phyloP scores from a whole-genome alignment of 2,797 vertebrate genomes.

The Sebastolobus altivelis region DNA sequence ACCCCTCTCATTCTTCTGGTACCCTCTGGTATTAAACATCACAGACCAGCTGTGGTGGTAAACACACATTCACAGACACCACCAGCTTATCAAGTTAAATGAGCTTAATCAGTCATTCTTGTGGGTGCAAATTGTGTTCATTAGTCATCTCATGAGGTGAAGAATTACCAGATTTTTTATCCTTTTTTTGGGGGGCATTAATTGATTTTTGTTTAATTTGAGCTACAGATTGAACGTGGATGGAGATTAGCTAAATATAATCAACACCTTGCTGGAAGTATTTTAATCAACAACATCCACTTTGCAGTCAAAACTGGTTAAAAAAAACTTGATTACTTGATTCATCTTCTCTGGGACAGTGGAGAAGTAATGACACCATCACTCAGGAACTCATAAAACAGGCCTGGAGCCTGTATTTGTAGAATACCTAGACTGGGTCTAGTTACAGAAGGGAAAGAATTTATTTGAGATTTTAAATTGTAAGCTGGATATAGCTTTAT shows the following conservation, averaged over 20 bases:
- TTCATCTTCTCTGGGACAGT: conserved; percentile 15
- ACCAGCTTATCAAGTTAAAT: neutral
- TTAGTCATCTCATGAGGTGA: neutral
- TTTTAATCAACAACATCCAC: neutral
- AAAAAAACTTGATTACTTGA: neutral
- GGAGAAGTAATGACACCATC: conserved; percentile 3
- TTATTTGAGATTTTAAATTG: conserved; percentile 25
- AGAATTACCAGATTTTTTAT: neutral
- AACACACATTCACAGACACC: neutral
- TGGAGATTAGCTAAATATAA: neutral
- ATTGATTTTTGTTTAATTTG: neutral
- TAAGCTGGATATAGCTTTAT: conserved; percentile 23
- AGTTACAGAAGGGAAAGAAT: conserved; percentile 25
- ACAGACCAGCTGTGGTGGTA: neutral
- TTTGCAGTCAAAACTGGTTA: neutral
- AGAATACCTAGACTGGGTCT: conserved; percentile 63
- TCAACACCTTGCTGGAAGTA: neutral
- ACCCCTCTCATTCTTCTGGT: neutral
- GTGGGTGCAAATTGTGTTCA: neutral
- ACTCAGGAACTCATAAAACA: conserved; percentile 65
- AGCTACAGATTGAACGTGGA: neutral
- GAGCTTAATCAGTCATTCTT: neutral
- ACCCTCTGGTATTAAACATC: neutral
- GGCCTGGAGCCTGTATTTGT: conserved; percentile 63
- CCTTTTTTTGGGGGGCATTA: neutral